These are phyloP conservation scores for Rhopalosiphum maidis DNA, from an alignment of 1,140 invertebrate genomes.

Conservation along the genomic window DNA sequence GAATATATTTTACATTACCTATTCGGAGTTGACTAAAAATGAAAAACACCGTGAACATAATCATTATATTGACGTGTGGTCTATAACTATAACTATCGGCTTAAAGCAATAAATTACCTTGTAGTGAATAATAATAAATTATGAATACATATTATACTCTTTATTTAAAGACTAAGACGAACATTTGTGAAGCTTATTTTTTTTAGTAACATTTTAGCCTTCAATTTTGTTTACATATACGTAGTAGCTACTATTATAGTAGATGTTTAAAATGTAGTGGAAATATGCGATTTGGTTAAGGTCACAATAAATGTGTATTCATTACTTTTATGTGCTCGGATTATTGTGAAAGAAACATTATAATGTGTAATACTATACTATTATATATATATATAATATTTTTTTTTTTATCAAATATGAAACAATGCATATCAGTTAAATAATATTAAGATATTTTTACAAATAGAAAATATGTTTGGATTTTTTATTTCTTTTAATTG, in stretches of 20 bases:
- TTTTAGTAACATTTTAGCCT: not conserved
- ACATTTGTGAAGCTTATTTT: conserved; percentile 8
- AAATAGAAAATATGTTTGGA: not conserved
- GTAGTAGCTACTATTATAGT: not conserved
- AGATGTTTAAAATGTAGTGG: not conserved
- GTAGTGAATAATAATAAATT: conserved; percentile 13
- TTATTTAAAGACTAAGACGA: not conserved
- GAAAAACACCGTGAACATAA: not conserved
- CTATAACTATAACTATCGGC: not conserved
- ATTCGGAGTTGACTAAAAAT: not conserved
- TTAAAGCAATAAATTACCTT: conserved; percentile 23
- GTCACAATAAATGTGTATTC: not conserved
- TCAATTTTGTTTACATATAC: not conserved
- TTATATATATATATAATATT: not conserved
- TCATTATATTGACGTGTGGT: not conserved
- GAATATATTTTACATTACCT: not conserved
- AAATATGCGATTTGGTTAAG: conserved; percentile 33
- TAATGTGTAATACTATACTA: not conserved
- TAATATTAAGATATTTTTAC: not conserved
- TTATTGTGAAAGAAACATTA: not conserved
- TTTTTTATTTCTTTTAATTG: not conserved
- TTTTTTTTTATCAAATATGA: not conserved
- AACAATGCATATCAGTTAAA: not conserved
- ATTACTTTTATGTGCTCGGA: not conserved
- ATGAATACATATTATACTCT: too few species aligned